Evolutionary conservation across 2,888 invertebrate species (phyloP).

Genomic region (Phyto melanocephala): DNA sequence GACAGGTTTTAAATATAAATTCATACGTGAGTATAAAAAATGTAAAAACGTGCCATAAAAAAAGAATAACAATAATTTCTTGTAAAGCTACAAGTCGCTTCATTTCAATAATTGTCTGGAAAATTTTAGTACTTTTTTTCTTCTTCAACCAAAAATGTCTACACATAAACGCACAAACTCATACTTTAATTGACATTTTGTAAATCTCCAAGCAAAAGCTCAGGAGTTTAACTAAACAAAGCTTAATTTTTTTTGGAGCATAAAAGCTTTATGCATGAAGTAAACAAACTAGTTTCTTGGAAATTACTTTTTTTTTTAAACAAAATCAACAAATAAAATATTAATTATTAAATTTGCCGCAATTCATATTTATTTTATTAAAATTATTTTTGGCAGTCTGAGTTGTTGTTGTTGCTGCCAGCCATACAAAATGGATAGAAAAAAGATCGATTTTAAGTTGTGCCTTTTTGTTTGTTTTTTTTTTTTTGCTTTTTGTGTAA

Average conservation of each 20-base stretch:
- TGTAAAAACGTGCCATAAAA: neutral
- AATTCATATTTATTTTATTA: conserved; percentile 47
- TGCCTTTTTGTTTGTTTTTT: neutral
- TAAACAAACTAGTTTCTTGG: conserved; percentile 26
- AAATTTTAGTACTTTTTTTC: neutral
- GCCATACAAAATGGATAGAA: neutral
- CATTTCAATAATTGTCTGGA: conserved; percentile 33
- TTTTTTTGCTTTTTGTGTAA: neutral
- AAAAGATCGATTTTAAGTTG: neutral
- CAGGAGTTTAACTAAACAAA: conserved; percentile 8
- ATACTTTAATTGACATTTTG: conserved; percentile 60
- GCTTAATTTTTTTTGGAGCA: neutral
- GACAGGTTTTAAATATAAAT: conserved; percentile 47
- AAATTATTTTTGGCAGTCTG: conserved; percentile 45
- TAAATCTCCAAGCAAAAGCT: conserved; percentile 46
- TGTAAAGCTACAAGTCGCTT: conserved; percentile 59
- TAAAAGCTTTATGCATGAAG: conserved; percentile 10
- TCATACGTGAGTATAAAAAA: neutral
- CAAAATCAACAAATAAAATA: neutral
- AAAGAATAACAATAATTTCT: conserved; percentile 45
- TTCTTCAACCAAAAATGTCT: neutral
- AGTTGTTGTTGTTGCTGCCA: neutral
- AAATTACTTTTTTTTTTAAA: neutral
- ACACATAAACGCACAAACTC: too few species aligned
- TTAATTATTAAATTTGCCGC: conserved; percentile 26